Evolutionary conservation across 2,113 vertebrate genomes (phyloP), one percentile per base, ranked within the genome.

Genomic region (Chrysemys picta): DNA sequence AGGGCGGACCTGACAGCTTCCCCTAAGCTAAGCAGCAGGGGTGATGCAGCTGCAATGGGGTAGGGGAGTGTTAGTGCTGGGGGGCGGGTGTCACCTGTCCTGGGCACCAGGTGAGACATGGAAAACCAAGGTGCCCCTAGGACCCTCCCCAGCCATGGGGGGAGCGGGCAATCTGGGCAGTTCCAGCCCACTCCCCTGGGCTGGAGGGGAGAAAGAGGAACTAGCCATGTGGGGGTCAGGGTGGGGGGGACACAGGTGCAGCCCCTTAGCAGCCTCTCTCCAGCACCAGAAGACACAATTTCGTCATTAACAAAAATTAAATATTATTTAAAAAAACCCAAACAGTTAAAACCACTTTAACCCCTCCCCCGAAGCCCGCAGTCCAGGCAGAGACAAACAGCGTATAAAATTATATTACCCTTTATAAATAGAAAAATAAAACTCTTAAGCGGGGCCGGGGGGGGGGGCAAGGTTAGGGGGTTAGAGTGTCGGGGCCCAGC

Each of bases 391-490:
- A 1, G 0, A 84, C 47, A 49, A 24, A 57, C 49, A 1, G 62
- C 2, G 0, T 0, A 2, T 35, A 57, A 57, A 83, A 94, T 98
- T 98, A 98, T 98, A 98, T 98, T 98, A 98, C 84, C 96, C 96
- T 98, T 98, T 98, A 98, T 98, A 98, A 98, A 98, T 98, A 98
- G 95, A 98, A 98, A 98, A 98, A 98, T 98, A 98, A 97, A 98
- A 97, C 97, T 98, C 98, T 97, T 49, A 95, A 95, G 97, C 80
- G 24, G 93, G 91, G 75, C 1, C 0, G 78, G 88, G 96, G 96
- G 97, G 88, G 1, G 97, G 88, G 38, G 1, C 53, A 21, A 72
- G 0, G 93, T 95, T 96, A 96, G 95, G 19, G n/a, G 50, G 83
- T 96, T 94, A 93, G 91, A 96, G 86, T 19, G 47, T 21, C 59